Conservation (phyloP, 2,888 invertebrate genomes). For the Phaonia tiefii region DNA sequence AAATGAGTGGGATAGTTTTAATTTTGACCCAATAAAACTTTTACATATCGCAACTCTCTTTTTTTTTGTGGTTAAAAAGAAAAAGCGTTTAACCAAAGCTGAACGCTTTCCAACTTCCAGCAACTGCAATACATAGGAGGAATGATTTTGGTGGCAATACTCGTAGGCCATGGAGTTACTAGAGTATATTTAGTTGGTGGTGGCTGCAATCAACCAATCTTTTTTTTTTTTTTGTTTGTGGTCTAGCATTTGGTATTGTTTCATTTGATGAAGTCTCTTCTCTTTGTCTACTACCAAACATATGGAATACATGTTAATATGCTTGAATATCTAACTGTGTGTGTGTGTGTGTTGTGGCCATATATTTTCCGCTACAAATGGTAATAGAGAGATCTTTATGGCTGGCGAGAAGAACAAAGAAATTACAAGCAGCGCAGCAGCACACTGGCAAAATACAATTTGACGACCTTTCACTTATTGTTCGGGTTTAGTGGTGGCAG, state of each 20-base stretch:
- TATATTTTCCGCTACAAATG: slow-evolving; percentile 32
- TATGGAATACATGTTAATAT: background rate
- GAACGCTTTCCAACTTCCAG: slow-evolving; percentile 16
- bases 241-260: background rate
- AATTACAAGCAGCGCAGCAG: background rate
- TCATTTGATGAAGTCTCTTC: slow-evolving; percentile 9
- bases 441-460: slow-evolving; percentile 21
- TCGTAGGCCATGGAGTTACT: background rate
- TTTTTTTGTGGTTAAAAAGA: slow-evolving; percentile 26
- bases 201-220: background rate
- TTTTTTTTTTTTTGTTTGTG: background rate
- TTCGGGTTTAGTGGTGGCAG: slow-evolving; percentile 21
- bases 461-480: slow-evolving; percentile 39
- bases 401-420: slow-evolving; percentile 8
- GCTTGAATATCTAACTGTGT: background rate
- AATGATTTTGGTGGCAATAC: slow-evolving; percentile 2
- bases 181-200: background rate
- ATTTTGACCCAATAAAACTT: background rate
- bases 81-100: slow-evolving; percentile 20
- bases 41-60: slow-evolving; percentile 7
- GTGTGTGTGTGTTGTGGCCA: slow-evolving; percentile 3
- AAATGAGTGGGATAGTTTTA: background rate
- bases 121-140: background rate
- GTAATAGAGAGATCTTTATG: slow-evolving; percentile 36
- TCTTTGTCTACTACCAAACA: background rate